Conservation (phyloP, 2,113 vertebrate genomes). For the Enhydra lutris region DNA sequence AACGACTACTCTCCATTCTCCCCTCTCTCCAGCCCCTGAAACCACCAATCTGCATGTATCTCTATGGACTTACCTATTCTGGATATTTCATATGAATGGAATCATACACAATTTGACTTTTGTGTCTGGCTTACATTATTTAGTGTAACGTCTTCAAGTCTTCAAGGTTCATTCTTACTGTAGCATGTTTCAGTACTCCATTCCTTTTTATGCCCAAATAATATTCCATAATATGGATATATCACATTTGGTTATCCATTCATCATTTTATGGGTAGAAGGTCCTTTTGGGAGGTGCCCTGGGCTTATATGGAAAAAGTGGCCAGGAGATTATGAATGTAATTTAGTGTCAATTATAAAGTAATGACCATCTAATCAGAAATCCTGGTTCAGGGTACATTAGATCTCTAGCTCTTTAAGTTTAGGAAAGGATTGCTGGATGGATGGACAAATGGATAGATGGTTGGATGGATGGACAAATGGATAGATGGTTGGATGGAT, state of each 20-base stretch:
- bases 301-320: neutral
- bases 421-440: neutral
- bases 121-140: neutral
- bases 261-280: neutral
- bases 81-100: neutral
- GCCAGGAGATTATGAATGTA: neutral
- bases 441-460: neutral
- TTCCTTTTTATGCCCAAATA: neutral
- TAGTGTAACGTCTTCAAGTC: neutral
- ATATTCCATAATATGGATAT: neutral
- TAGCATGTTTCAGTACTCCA: neutral
- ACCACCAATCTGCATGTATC: neutral
- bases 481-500: neutral
- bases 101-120: neutral
- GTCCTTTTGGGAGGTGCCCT: neutral
- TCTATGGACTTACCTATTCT: neutral
- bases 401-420: neutral
- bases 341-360: neutral
- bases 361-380: neutral
- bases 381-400: neutral
- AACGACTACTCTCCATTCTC: neutral
- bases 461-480: too few relatives aligned
- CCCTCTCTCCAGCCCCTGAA: neutral
- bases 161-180: neutral
- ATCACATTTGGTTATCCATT: neutral